phyloP scores from a whole-genome alignment of 1,140 invertebrate species.

The Aphelinus certus region DNA sequence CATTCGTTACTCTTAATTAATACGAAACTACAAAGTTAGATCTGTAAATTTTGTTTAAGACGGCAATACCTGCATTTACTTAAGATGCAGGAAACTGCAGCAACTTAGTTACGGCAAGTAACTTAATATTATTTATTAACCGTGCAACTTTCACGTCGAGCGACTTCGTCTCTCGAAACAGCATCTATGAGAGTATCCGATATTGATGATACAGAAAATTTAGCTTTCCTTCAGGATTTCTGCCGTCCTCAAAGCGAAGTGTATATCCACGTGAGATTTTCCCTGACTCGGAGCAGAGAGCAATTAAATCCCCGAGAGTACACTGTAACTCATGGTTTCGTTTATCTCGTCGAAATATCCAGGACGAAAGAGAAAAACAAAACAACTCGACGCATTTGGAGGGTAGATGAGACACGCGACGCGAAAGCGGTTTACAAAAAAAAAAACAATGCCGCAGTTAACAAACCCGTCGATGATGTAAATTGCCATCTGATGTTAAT shows the following conservation, averaged over 20 bases:
- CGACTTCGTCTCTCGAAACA: neutral
- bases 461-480: neutral
- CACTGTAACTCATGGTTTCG: too few relatives aligned
- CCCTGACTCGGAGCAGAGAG: too few relatives aligned
- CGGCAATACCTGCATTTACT: slow-evolving; percentile 30
- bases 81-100: slow-evolving; percentile 23
- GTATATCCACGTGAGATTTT: too few relatives aligned
- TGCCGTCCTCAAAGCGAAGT: too few relatives aligned
- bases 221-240: too few relatives aligned
- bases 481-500: slow-evolving; percentile 23
- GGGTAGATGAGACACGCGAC: too few relatives aligned
- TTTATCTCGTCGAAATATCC: too few relatives aligned
- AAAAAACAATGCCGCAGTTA: too few relatives aligned
- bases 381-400: too few relatives aligned
- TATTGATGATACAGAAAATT: neutral
- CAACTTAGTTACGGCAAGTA: slow-evolving; percentile 24
- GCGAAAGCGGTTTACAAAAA: too few relatives aligned
- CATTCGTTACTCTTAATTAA: slow-evolving; percentile 31
- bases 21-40: slow-evolving; percentile 29
- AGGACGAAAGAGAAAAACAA: too few relatives aligned
- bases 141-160: slow-evolving; percentile 13
- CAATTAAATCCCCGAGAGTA: too few relatives aligned
- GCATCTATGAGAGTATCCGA: neutral
- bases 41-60: slow-evolving; percentile 37
- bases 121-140: slow-evolving; percentile 35